Evolutionary conservation across 2,888 invertebrate genomes (phyloP).

Genomic region (Drosophila neotestacea): DNA sequence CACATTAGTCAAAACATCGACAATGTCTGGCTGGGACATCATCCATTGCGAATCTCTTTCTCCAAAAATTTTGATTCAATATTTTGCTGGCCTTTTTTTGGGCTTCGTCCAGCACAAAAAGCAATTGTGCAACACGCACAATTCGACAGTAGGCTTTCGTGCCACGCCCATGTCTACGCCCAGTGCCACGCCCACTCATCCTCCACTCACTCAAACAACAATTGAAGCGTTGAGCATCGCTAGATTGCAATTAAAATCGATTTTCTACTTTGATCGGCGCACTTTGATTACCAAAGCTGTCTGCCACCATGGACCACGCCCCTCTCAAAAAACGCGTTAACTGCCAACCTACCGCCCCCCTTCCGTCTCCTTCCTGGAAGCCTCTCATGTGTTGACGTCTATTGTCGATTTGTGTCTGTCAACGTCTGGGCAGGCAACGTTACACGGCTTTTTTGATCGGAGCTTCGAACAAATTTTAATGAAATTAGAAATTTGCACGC

Average conservation of each 20-base stretch:
- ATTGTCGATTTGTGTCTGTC: slow-evolving; percentile 80
- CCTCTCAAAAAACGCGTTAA: slow-evolving; percentile 9
- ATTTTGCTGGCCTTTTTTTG: slow-evolving; percentile 38
- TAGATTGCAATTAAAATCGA: slow-evolving; percentile 80
- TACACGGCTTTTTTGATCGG: slow-evolving; percentile 19
- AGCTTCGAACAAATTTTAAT: slow-evolving; percentile 70
- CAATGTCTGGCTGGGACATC: slow-evolving; percentile 43
- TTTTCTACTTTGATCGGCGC: slow-evolving; percentile 76
- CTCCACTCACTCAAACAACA: slow-evolving; percentile 35
- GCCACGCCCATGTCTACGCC: slow-evolving; percentile 27
- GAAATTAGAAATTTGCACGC: slow-evolving; percentile 79
- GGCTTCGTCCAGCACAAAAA: slow-evolving; percentile 35
- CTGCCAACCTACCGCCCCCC: not conserved
- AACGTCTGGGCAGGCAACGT: slow-evolving; percentile 63
- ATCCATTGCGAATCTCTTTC: slow-evolving; percentile 27
- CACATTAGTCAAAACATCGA: slow-evolving; percentile 61
- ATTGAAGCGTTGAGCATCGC: slow-evolving; percentile 54
- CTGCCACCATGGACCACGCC: slow-evolving; percentile 31
- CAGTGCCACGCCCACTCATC: slow-evolving; percentile 18
- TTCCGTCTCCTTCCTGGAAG: not conserved
- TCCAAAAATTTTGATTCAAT: slow-evolving; percentile 58
- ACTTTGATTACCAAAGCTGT: slow-evolving; percentile 76
- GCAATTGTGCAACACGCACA: slow-evolving; percentile 48
- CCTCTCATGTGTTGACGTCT: slow-evolving; percentile 68
- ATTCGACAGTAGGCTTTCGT: slow-evolving; percentile 1